These are phyloP conservation scores for Seira sanloemensis DNA, from an alignment of 2,888 invertebrate genomes.

Conservation along the genomic window DNA sequence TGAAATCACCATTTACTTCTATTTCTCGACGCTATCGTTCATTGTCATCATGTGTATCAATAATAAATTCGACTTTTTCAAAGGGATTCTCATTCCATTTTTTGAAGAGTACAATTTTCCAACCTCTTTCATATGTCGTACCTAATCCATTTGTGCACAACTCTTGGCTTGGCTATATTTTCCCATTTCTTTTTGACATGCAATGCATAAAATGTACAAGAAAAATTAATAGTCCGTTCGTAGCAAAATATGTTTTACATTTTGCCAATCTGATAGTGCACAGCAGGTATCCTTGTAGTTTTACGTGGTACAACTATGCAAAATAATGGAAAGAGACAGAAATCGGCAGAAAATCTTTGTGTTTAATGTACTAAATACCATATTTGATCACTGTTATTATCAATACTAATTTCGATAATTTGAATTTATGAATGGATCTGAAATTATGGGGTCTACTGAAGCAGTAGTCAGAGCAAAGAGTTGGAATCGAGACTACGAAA, in stretches of 20 bases:
- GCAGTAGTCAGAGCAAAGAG: too few species aligned
- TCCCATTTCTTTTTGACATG: background rate
- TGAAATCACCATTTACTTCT: background rate
- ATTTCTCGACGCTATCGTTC: background rate
- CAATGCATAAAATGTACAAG: background rate
- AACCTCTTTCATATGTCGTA: too few species aligned
- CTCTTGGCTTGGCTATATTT: too few species aligned
- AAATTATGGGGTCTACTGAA: background rate
- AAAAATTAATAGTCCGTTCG: background rate
- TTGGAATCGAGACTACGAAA: too few species aligned
- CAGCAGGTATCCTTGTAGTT: background rate
- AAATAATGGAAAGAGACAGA: background rate
- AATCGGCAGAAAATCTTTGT: background rate
- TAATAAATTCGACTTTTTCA: too few species aligned
- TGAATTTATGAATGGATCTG: background rate
- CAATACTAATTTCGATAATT: slow-evolving; percentile 38
- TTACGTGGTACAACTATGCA: too few species aligned
- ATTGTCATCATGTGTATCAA: background rate
- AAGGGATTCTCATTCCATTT: too few species aligned
- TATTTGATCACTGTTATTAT: slow-evolving; percentile 38
- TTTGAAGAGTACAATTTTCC: too few species aligned
- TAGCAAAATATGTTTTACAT: background rate
- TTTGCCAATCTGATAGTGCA: background rate
- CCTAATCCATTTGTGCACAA: too few species aligned
- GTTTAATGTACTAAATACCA: background rate